phyloP scores from a whole-genome alignment of 2,113 vertebrate species.

The Corythornis madagascariensis region DNA sequence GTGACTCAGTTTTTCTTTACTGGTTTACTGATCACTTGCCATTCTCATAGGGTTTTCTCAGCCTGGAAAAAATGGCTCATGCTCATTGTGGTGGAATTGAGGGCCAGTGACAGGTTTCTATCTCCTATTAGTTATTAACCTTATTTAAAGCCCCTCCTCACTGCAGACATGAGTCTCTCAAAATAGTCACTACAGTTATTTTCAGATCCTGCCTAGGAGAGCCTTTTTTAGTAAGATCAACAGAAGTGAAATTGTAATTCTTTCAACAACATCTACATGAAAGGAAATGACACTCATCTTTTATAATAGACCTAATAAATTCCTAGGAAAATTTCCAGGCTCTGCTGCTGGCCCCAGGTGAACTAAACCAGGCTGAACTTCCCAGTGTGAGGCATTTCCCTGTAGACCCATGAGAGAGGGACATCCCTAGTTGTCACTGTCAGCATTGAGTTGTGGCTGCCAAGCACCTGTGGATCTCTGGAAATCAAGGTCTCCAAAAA shows the following conservation, averaged over 20 bases:
- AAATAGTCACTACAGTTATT: background rate
- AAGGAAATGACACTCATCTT: background rate
- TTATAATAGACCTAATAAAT: background rate
- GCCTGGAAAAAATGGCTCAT: background rate
- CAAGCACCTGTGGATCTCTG: background rate
- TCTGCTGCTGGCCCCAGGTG: background rate
- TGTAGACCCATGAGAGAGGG: background rate
- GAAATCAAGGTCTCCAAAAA: background rate
- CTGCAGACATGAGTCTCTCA: background rate
- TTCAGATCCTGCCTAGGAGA: background rate
- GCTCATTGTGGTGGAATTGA: background rate
- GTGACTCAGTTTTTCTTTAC: slow-evolving; percentile 64
- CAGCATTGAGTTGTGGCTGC: background rate
- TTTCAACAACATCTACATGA: background rate
- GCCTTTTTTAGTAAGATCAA: background rate
- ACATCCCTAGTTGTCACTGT: background rate
- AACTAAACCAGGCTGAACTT: background rate
- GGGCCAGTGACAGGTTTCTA: background rate
- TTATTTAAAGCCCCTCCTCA: background rate
- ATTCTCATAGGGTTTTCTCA: background rate
- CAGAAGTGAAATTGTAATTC: background rate
- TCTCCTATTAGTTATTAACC: background rate
- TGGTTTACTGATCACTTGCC: slow-evolving; percentile 13
- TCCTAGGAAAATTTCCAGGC: background rate
- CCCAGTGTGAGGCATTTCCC: background rate